Evolutionary conservation across 2,888 invertebrate genomes (phyloP), one percentile per base, ranked within the genome.

Genomic region (Pandemis corylana): DNA sequence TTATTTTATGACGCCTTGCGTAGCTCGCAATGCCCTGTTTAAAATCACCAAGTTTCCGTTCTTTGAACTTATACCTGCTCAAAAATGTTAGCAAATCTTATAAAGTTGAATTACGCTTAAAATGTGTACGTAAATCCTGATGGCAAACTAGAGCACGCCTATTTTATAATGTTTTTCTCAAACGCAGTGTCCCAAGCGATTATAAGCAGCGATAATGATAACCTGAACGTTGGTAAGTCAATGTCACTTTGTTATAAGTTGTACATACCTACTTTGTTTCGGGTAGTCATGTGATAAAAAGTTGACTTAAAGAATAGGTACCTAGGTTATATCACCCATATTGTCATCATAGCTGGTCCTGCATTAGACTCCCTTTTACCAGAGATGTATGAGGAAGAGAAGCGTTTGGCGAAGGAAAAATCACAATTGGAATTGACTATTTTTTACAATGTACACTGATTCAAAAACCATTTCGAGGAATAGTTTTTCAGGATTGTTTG

Each of bases 211-310:
- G 41, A 62, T 59, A 61, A 53, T 66, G 74, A 74, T 74, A 76
- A 71, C 74, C 66, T 66, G 68, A 36, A 51, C 64, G 56, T 15
- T 51, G 65, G 51, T 13, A 71, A 70, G 59, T 71, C 66, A 76
- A 71, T 71, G 76, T 76, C 76, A 76, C 73, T 41, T 63, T 76
- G 63, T 73, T 66, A 70, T 61, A 61, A 61, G 70, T 42, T 63
- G 51, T 74, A 69, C 59, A 20, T 74, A 70, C 74, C 74, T 69
- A 74, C 62, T 44, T 56, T 61, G 42, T 66, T 69, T 74, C 69
- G 65, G 65, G 65, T 64, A 42, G 72, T 62, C 28, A n/a, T 46
- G 68, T 28, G 69, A 69, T 73, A 69, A 71, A 67, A 67, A 65
- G 13, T n/a, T 65, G 2, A 13, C 13, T 62, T 61, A n/a, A 65